phyloP scores from a whole-genome alignment of 2,888 invertebrate genomes.

The Troilus luridus region DNA sequence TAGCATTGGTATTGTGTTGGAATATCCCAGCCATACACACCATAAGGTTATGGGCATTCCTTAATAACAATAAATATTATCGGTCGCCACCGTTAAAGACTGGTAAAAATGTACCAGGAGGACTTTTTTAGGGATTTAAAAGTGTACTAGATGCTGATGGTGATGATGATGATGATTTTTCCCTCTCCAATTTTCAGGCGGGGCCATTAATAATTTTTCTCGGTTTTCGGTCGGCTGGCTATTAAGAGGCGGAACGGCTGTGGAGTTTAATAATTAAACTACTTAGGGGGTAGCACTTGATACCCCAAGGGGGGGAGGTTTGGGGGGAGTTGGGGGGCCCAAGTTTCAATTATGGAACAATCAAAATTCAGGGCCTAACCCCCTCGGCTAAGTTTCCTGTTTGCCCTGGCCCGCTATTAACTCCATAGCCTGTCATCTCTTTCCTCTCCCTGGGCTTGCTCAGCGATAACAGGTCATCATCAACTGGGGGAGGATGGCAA shows the following conservation, averaged over 20 bases:
- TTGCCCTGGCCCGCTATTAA: constrained; percentile 33
- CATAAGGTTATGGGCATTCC: too few species aligned
- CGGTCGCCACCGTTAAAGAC: too few species aligned
- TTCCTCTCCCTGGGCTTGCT: neutral
- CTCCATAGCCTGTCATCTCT: constrained; percentile 44
- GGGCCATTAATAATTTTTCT: constrained; percentile 9
- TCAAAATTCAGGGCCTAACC: constrained; percentile 46
- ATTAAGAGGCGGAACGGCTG: constrained; percentile 2
- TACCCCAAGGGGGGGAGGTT: neutral
- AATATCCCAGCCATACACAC: too few species aligned
- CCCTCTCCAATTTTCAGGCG: neutral
- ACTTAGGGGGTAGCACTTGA: constrained; percentile 40
- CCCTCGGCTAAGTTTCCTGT: constrained; percentile 40
- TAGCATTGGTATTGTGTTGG: too few species aligned
- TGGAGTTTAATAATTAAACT: constrained; percentile 46
- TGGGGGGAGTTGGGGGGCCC: neutral
- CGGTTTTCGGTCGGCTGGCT: constrained; percentile 6
- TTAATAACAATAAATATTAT: too few species aligned
- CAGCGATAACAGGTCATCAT: neutral
- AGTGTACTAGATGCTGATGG: neutral
- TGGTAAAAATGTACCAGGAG: too few species aligned
- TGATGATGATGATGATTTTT: neutral
- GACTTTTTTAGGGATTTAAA: neutral
- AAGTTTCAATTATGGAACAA: constrained; percentile 50
- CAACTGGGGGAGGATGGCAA: neutral